Evolutionary conservation across 2,888 invertebrate genomes (phyloP), one percentile per base, ranked within the genome.

Genomic region (Ormia ochracea): DNA sequence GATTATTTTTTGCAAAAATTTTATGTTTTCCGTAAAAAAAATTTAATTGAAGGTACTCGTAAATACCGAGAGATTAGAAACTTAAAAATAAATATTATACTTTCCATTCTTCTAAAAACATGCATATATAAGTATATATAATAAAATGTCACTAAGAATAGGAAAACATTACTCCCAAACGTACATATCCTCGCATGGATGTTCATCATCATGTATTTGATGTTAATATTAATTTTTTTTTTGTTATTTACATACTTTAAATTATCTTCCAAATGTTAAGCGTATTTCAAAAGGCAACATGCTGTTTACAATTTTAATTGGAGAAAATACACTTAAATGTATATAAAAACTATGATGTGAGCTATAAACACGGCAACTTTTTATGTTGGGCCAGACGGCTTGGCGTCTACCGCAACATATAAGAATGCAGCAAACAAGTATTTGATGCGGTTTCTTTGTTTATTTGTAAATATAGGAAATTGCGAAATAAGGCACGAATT

Each of bases 321-420:
- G 56, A 76, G 63, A 63, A 66, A 61, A 68, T 17, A 41, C 59
- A 72, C 50, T 48, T 48, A 59, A 48, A 73, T 58, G 43, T 21
- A 33, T 23, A 79, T 66, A 66, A 70, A 79, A 69, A 63, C 21
- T 31, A 31, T n/a, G 36, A 23, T 43, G 45, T 17, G 59, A 70
- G 36, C 65, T 31, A 79, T 75, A 75, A 75, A 65, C 75, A 79
- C 52, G 36, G 70, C 45, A 76, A 70, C 79, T 79, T 79, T 79
- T 75, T 66, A 59, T 70, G 79, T 79, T 76, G 61, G 33, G 59
- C 79, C 76, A 79, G 79, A 79, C 79, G 56, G 70, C 66, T 76
- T 79, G 79, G 79, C 79, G 79, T 66, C 79, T 66, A 36, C 70
- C 65, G 17, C 61, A 65, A 21, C 36, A 45, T 38, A 65, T 36